Base-by-base conservation (phyloP, 2,113 vertebrate genomes). In the Eudyptes chrysolophus region DNA sequence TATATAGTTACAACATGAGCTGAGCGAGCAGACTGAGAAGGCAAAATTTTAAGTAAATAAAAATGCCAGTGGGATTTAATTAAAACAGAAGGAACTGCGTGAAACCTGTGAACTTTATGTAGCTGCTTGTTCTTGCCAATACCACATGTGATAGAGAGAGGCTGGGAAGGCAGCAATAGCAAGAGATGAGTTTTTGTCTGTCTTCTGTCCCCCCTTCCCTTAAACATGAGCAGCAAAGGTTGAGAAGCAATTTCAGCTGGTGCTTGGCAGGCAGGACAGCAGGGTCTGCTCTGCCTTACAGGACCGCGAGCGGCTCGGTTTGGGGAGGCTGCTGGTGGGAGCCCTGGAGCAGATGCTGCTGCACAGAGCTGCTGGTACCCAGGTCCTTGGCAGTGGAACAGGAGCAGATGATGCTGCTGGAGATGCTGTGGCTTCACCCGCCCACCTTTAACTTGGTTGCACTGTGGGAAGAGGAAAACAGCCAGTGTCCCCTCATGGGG, bases 51-150 rank as follows among this genome's bases (percentile, higher is more conserved):
- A 26, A 71, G 86, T 52, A 88, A 94, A 85, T 80, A 90, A 80
- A 94, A 92, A 46, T 32, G 62, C 51, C 42, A 16, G 57, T 57
- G 78, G 62, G 72, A 27, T 92, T 92, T 94, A 70, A 87, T 92
- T 80, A 90, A 89, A 72, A 10, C 30, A 84, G 62, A 79, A 76
- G 78, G 74, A 92, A 48, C 69, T 27, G 42, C 0, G 2, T 40
- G 66, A 64, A 83, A 87, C 83, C 78, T 11, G 29, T 60, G 78
- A 54, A n/a, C 61, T 75, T 69, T 25, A 1, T 55, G 25, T 32
- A 65, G 57, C 51, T n/a, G 40, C 61, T 84, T 7, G 46, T 21
- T 75, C 57, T 49, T 65, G 74, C 68, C 62, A 25, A 10, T 4
- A 25, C 27, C 58, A 16, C 4, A 9, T 27, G 55, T 40, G n/a